phyloP scores from a whole-genome alignment of 2,888 invertebrate species.

The Patella caerulea region DNA sequence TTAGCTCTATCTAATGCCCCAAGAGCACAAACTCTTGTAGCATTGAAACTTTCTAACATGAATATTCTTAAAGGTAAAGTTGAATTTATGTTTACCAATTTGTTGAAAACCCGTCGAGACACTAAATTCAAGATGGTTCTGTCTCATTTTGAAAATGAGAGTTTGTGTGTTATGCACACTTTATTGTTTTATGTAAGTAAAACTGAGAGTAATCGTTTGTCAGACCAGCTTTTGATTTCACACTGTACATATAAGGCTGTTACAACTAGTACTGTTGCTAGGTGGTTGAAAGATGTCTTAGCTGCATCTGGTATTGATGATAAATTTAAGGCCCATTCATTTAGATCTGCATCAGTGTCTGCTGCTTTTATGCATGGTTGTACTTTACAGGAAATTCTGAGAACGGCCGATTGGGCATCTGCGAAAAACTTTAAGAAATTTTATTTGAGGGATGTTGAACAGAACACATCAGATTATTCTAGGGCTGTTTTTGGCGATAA shows the following conservation, averaged over 20 bases:
- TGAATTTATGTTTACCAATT: conserved; percentile 31
- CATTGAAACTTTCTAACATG: conserved; percentile 28
- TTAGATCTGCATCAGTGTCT: conserved; percentile 16
- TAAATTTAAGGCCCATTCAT: conserved; percentile 25
- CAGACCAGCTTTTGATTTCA: not conserved
- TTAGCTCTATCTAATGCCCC: conserved; percentile 30
- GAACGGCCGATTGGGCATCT: not conserved
- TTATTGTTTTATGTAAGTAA: not conserved
- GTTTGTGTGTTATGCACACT: too few species aligned
- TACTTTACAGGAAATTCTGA: not conserved
- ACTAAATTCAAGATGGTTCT: conserved; percentile 10
- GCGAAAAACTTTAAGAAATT: not conserved
- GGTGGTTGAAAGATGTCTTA: conserved; percentile 10
- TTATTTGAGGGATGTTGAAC: not conserved
- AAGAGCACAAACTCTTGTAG: conserved; percentile 29
- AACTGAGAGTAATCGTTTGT: not conserved
- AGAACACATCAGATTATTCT: not conserved
- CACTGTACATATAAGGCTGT: not conserved
- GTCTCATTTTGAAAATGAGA: not conserved
- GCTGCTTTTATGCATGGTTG: not conserved
- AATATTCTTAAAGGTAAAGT: conserved; percentile 17
- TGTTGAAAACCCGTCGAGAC: conserved; percentile 27
- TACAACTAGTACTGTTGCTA: not conserved
- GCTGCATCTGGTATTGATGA: conserved; percentile 19
- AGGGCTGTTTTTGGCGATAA: too few species aligned